Evolutionary conservation across 1,140 invertebrate species (phyloP).

Genomic region (Macrobrachium rosenbergii): DNA sequence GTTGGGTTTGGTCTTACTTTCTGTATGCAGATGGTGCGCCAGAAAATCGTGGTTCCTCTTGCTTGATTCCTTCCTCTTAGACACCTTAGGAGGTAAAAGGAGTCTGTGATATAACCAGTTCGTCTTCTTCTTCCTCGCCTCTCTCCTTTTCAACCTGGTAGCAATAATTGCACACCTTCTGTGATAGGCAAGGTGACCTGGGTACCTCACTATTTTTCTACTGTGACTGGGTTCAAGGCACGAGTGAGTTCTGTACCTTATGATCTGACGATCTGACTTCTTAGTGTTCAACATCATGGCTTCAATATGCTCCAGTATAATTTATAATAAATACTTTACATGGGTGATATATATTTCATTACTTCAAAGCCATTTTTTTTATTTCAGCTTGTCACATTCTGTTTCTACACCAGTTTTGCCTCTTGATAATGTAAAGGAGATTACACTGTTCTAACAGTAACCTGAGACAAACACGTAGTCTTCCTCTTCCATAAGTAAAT

Average conservation of each 20-base stretch:
- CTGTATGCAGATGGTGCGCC: no score
- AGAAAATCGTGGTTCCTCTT: background rate
- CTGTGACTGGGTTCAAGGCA: slow-evolving; percentile 25
- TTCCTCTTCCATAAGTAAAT: no score
- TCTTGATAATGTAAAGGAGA: no score
- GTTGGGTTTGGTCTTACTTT: no score
- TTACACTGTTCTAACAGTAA: no score
- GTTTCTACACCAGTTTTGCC: no score
- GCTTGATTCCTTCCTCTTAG: background rate
- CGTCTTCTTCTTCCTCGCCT: background rate
- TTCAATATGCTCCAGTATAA: background rate
- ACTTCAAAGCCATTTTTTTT: no score
- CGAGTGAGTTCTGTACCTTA: slow-evolving; percentile 49
- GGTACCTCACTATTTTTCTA: slow-evolving; percentile 33
- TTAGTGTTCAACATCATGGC: background rate
- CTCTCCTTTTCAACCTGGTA: slow-evolving; percentile 32
- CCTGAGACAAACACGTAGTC: no score
- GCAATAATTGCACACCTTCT: slow-evolving; percentile 20
- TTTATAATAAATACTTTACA: no score
- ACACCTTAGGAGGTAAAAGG: background rate
- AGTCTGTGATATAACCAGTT: background rate
- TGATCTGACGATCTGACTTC: background rate
- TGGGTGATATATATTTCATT: no score
- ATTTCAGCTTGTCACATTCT: no score
- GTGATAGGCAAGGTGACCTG: slow-evolving; percentile 37